phyloP scores from a whole-genome alignment of 2,113 vertebrate genomes.

The Tichodroma muraria region DNA sequence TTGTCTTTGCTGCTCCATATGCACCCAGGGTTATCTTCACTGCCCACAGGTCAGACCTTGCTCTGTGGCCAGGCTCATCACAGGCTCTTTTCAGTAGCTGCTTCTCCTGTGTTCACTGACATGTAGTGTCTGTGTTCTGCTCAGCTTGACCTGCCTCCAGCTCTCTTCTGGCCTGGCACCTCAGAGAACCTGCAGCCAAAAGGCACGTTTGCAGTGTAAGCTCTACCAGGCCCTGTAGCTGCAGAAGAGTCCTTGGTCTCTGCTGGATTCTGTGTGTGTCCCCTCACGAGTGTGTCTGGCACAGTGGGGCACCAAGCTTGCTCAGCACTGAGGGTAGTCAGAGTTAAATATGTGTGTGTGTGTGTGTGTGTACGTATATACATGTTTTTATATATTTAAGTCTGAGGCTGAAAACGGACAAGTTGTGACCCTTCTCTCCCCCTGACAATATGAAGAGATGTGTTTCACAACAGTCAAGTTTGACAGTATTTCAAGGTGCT shows the following conservation, averaged over 20 bases:
- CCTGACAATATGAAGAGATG: neutral
- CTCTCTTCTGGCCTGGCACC: neutral
- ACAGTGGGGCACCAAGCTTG: neutral
- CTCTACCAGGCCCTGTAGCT: neutral
- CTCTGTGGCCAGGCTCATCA: neutral
- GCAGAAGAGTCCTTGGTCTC: neutral
- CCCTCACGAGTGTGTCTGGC: neutral
- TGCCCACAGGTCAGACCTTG: neutral
- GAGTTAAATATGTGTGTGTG: neutral
- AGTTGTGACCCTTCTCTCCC: neutral
- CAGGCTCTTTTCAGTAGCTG: neutral
- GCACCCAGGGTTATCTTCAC: neutral
- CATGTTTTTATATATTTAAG: neutral
- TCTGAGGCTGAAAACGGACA: neutral
- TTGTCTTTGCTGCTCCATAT: neutral
- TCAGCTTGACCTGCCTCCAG: neutral
- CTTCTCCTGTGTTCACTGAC: neutral
- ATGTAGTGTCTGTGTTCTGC: neutral
- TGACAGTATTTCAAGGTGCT: neutral
- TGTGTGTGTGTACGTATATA: neutral
- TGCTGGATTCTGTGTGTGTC: neutral
- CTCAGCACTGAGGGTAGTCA: neutral
- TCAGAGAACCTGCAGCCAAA: neutral
- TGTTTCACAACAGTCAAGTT: neutral
- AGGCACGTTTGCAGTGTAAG: neutral